Base-by-base conservation (phyloP, 2,888 invertebrate genomes). In the Zhuqinia jingwanae region DNA sequence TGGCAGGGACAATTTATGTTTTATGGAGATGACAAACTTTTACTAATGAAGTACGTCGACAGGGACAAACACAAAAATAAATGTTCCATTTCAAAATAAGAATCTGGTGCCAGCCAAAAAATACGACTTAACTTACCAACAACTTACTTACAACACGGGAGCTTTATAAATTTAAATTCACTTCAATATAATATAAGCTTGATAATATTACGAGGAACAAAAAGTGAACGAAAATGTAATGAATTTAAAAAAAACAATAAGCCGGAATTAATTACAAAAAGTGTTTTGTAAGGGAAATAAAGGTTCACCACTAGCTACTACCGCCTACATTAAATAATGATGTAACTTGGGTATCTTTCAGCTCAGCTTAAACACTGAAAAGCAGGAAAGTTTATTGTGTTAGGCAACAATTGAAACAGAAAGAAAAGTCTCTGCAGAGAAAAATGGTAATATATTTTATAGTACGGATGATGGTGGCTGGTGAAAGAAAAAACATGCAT, bases 191-290 rank as follows among this genome's bases (percentile, higher is more conserved):
- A 3, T 56, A 20, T 20, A 56, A 5, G 22, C 6, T 56, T 15
- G 15, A 56, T 60, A 20, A 58, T 20, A 20, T 36, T 36, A 20
- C 76, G 5, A 30, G 27, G 50, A n/a, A n/a, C n/a, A n/a, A n/a
- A 50, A 65, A 50, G 30, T 36, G 15, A 25, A 47, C 25, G 50
- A 63, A 58, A 68, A 73, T 25, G 56, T 56, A 25, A 36, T 73
- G 45, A 70, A 70, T 70, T 73, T 50, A 15, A 20, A 13, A 56
- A 11, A 70, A 68, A 80, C 81, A 81, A 81, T 81, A 81, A 81
- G 58, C 70, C 22, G 45, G 56, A 81, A 81, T 73, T 81, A 81
- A 81, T 81, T 81, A 81, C 81, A 17, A 58, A 60, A 27, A 63
- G 78, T 78, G 47, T 45, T 50, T 63, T 27, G 13, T 27, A 60